Conservation (phyloP, 2,113 vertebrate species). For the Microcebus jonahi region DNA sequence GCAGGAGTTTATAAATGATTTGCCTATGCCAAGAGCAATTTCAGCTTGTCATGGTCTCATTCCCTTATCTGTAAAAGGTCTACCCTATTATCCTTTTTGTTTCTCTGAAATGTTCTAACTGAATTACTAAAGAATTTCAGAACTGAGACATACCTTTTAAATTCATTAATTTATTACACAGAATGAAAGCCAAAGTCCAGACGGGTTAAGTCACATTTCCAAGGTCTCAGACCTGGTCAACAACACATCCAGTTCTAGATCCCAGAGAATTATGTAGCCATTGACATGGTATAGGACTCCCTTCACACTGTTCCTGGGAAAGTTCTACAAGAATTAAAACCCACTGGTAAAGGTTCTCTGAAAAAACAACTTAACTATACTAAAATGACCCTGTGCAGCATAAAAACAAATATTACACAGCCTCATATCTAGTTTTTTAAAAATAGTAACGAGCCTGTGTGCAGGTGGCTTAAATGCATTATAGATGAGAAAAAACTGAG, state of each 20-base stretch:
- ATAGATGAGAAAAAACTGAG: background rate
- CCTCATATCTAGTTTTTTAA: background rate
- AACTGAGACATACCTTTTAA: background rate
- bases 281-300: background rate
- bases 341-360: background rate
- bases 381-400: background rate
- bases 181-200: background rate
- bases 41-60: background rate
- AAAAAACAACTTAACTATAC: background rate
- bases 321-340: background rate
- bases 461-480: background rate
- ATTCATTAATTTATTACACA: background rate
- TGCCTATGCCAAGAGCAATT: background rate
- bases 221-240: background rate
- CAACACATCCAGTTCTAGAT: background rate
- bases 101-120: constrained; percentile 19
- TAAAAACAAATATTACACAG: background rate
- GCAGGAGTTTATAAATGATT: background rate
- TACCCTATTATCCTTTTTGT: background rate
- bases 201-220: background rate
- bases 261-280: background rate
- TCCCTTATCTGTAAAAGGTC: background rate
- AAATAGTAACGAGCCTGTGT: background rate
- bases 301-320: background rate
- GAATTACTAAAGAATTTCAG: constrained; percentile 47